These are phyloP conservation scores for Archaeoteleia sp. DNA, from an alignment of 2,888 invertebrate genomes.

Conservation along the genomic window DNA sequence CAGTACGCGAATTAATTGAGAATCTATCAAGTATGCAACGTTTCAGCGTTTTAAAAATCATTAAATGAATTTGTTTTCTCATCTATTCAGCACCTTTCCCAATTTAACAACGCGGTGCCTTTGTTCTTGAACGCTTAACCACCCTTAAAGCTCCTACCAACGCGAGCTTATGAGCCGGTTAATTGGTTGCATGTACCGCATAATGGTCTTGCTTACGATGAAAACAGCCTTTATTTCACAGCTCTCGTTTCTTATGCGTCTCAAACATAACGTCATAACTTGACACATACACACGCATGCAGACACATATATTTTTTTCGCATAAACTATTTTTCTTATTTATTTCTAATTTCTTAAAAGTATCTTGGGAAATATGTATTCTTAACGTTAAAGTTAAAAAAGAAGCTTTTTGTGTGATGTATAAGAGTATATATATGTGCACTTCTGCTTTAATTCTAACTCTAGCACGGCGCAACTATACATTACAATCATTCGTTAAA, in stretches of 20 bases:
- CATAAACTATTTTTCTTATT: too few relatives aligned
- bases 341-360: too few relatives aligned
- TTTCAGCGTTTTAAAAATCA: background rate
- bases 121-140: constrained; percentile 14
- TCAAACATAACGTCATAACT: background rate
- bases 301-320: background rate
- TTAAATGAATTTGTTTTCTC: background rate
- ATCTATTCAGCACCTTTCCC: constrained; percentile 1
- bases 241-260: background rate
- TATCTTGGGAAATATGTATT: too few relatives aligned
- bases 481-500: constrained; percentile 31
- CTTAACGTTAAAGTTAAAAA: too few relatives aligned
- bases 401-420: too few relatives aligned
- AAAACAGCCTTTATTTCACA: constrained; percentile 19
- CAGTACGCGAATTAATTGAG: background rate
- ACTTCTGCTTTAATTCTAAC: constrained; percentile 9
- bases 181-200: constrained; percentile 23
- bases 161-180: constrained; percentile 9
- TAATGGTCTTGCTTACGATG: constrained; percentile 18
- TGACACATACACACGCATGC: too few relatives aligned
- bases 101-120: constrained; percentile 13
- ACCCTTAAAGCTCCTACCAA: constrained; percentile 1
- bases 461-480: background rate
- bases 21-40: background rate
- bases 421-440: too few relatives aligned